Evolutionary conservation across 2,888 invertebrate genomes (phyloP).

Genomic region (Phorcus lineatus): DNA sequence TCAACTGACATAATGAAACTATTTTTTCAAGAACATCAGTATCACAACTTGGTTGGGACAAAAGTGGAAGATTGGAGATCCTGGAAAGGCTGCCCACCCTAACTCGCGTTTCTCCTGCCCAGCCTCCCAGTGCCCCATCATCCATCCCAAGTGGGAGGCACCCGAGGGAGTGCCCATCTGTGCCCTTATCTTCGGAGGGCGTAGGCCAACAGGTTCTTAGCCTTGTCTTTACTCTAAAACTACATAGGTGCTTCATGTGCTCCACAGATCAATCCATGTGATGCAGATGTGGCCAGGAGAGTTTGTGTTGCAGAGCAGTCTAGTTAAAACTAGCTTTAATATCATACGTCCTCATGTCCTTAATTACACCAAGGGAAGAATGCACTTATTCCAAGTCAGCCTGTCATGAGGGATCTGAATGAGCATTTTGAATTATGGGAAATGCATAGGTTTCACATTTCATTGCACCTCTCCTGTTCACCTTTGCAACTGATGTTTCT

Average conservation of each 20-base stretch:
- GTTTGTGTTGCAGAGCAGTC: no score
- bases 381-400: no score
- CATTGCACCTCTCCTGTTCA: no score
- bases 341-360: no score
- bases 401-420: no score
- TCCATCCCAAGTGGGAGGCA: constrained; percentile 93
- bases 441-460: no score
- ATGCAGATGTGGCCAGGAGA: background rate
- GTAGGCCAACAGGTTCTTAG: constrained; percentile 83
- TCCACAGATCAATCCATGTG: background rate
- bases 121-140: constrained; percentile 95
- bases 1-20: no score
- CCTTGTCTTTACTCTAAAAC: background rate
- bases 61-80: constrained; percentile 71
- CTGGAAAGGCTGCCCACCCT: constrained; percentile 92
- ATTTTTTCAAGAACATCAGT: constrained; percentile 44
- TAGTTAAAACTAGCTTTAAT: no score
- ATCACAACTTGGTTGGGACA: constrained; percentile 73
- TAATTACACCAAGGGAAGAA: no score
- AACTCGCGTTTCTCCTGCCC: constrained; percentile 97
- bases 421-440: no score
- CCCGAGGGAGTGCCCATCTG: constrained; percentile 96
- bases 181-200: constrained; percentile 96
- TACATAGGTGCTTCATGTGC: no score
- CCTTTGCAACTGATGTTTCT: no score